These are phyloP conservation scores for Calliphora vomitoria DNA, from an alignment of 2,888 invertebrate genomes.

Conservation along the genomic window DNA sequence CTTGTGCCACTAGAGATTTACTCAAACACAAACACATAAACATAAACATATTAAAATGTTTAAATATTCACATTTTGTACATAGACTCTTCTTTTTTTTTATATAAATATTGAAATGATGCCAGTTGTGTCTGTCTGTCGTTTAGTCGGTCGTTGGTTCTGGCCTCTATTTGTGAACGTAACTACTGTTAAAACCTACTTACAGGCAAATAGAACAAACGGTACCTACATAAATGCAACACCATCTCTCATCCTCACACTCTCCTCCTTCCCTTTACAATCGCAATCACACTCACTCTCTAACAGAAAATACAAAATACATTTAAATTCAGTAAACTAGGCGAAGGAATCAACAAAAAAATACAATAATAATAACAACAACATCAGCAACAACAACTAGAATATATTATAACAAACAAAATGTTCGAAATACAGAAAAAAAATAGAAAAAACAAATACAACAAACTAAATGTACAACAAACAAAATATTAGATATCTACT, in stretches of 20 bases:
- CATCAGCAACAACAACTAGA: slow-evolving; percentile 43
- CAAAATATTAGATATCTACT: slow-evolving; percentile 58
- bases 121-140: slow-evolving; percentile 56
- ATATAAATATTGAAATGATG: slow-evolving; percentile 39
- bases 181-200: slow-evolving; percentile 65
- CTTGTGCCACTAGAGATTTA: slow-evolving; percentile 68
- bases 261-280: not conserved
- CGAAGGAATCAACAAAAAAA: slow-evolving; percentile 62
- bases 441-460: slow-evolving; percentile 28
- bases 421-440: slow-evolving; percentile 43
- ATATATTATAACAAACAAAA: slow-evolving; percentile 70
- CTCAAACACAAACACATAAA: slow-evolving; percentile 36
- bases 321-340: slow-evolving; percentile 64
- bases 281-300: slow-evolving; percentile 32
- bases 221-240: slow-evolving; percentile 41
- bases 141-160: slow-evolving; percentile 60
- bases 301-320: slow-evolving; percentile 40
- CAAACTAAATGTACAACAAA: slow-evolving; percentile 54
- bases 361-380: slow-evolving; percentile 44
- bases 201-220: slow-evolving; percentile 54
- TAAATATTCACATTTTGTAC: slow-evolving; percentile 27
- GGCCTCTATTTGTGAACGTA: slow-evolving; percentile 61
- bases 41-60: slow-evolving; percentile 26
- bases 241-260: slow-evolving; percentile 5
- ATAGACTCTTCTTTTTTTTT: slow-evolving; percentile 20